Base-by-base conservation (phyloP, 2,113 vertebrate genomes). In the Pungitius pungitius region DNA sequence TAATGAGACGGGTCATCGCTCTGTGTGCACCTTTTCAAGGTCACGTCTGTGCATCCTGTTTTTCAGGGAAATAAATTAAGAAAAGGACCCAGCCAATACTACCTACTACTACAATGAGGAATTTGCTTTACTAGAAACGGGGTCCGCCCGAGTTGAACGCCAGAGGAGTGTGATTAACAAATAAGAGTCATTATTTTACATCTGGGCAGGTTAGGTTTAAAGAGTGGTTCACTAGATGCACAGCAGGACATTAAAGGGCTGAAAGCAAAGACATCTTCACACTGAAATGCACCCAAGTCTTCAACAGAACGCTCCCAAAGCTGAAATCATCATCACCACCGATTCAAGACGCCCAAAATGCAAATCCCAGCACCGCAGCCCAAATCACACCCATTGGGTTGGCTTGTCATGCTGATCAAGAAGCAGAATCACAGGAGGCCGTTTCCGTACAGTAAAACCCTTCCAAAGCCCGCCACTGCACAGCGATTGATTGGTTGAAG, bases 401-500 rank as follows among this genome's bases (percentile, higher is more conserved):
- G 77, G 57, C 59, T 57, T 70, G 57, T 77, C 87, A 90, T 92
- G 89, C 88, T 76, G 81, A 87, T 91, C 78, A 78, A 80, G 80
- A 64, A 84, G 55, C 69, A 22, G 81, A 82, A 86, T 78, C 63
- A 73, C 8, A 71, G 61, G 12, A 73, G 76, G 70, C 22, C 8
- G 59, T 39, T 68, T 49, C 39, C 14, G 68, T 22, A 58, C 52
- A 68, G 52, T 73, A 81, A 51, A 80, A 57, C 61, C 69, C 39
- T 30, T 71, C 80, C 78, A 82, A 80, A 82, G 78, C 78, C 72
- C 4, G 24, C 75, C 75, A 76, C 55, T 55, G 61, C 78, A n/a
- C 58, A 83, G 75, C 67, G 1, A 67, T 30, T 88, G 85, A 93
- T 91, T 90, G 81, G 90, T 87, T 87, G 57, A 84, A 87, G 82